phyloP scores from a whole-genome alignment of 1,140 invertebrate genomes.

The Oryzaephilus surinamensis region DNA sequence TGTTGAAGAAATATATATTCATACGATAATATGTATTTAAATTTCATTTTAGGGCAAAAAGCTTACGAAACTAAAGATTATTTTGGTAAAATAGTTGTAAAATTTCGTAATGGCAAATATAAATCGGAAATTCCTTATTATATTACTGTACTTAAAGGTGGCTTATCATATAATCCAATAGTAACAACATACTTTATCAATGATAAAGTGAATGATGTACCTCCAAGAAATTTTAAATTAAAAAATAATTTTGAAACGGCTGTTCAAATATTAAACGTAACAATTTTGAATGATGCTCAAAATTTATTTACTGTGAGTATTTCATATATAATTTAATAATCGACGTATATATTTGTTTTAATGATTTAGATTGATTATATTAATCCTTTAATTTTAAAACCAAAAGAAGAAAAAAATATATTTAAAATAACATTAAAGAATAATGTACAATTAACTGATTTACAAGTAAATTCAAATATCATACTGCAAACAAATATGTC shows the following conservation, averaged over 20 bases:
- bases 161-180: conserved; percentile 43
- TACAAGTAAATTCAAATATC: conserved; percentile 54
- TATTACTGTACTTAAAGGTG: conserved; percentile 44
- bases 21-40: neutral
- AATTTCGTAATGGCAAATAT: conserved; percentile 54
- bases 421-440: conserved; percentile 48
- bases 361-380: conserved; percentile 49
- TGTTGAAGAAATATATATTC: neutral
- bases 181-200: conserved; percentile 45
- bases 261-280: conserved; percentile 58
- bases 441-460: conserved; percentile 41
- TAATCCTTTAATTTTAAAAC: conserved; percentile 49
- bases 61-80: conserved; percentile 44
- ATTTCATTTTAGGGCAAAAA: conserved; percentile 41
- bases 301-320: conserved; percentile 46
- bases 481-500: conserved; percentile 65
- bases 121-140: conserved; percentile 46
- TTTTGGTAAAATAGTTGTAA: conserved; percentile 57
- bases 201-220: conserved; percentile 34
- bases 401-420: conserved; percentile 48
- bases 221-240: conserved; percentile 46
- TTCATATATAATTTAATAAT: neutral
- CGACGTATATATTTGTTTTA: conserved; percentile 4
- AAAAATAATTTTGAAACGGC: conserved; percentile 61
- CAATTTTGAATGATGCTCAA: conserved; percentile 48